A percentile compares a stretch with the other conserved stretches of the same genome.
phyloP scores from a whole-genome alignment of 2,888 invertebrate genomes.

The Cheilosia vernalis region DNA sequence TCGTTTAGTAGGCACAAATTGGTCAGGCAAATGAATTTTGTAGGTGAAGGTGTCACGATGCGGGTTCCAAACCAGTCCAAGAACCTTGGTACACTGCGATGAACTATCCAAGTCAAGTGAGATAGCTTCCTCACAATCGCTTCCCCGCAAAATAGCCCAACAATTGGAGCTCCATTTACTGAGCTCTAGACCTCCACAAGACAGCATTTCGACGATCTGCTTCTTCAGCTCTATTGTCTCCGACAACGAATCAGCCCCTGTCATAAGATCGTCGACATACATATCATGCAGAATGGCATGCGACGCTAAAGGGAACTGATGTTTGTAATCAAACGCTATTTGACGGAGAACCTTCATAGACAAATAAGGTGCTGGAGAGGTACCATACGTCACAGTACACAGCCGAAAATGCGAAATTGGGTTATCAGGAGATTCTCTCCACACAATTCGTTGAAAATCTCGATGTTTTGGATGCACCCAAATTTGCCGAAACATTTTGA shows the following conservation, averaged over 20 bases:
- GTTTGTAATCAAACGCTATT: too few relatives aligned
- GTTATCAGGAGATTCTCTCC: too few relatives aligned
- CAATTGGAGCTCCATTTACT: constrained; percentile 34
- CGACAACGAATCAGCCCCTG: background rate
- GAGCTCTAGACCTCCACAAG: constrained; percentile 24
- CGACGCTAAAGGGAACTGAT: too few relatives aligned
- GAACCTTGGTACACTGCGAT: constrained; percentile 24
- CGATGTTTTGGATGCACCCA: too few relatives aligned
- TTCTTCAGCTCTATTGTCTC: constrained; percentile 15
- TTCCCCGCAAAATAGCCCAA: constrained; percentile 6
- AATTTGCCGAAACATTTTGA: too few relatives aligned
- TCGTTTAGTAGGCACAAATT: constrained; percentile 15
- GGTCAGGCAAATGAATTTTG: constrained; percentile 5
- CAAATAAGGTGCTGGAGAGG: too few relatives aligned
- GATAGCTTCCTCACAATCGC: constrained; percentile 4
- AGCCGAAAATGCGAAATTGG: too few relatives aligned
- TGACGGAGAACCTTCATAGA: too few relatives aligned
- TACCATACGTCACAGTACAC: too few relatives aligned
- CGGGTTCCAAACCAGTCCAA: constrained; percentile 29
- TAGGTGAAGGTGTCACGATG: constrained; percentile 26
- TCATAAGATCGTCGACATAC: too few relatives aligned
- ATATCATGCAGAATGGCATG: too few relatives aligned
- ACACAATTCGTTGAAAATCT: too few relatives aligned
- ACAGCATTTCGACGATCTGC: constrained; percentile 24
- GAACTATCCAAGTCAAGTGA: constrained; percentile 21